These are phyloP conservation scores for Reinhardtius hippoglossoides DNA, from an alignment of 2,113 vertebrate species.

Conservation along the genomic window DNA sequence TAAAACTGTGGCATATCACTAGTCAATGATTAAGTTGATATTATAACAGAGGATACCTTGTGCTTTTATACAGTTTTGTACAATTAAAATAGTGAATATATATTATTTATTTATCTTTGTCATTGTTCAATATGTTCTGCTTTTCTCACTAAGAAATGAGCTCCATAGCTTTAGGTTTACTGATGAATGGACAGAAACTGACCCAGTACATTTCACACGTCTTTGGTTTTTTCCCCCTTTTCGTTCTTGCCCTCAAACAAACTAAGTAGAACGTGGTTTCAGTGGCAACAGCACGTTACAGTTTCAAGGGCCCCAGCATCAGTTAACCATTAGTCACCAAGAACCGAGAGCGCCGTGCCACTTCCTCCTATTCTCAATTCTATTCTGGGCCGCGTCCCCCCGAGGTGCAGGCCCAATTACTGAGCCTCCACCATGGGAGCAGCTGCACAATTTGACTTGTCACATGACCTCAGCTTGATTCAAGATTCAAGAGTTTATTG, in stretches of 20 bases:
- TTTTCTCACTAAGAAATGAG: too few species aligned
- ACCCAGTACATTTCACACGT: not conserved
- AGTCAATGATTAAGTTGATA: too few species aligned
- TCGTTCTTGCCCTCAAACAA: not conserved
- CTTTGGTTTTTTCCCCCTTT: not conserved
- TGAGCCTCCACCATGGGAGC: conserved; percentile 35
- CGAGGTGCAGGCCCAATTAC: conserved; percentile 62
- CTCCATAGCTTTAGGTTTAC: too few species aligned
- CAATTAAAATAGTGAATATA: too few species aligned
- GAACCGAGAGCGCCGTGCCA: conserved; percentile 20
- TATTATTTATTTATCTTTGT: too few species aligned
- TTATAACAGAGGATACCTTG: too few species aligned
- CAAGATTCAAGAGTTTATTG: too few species aligned
- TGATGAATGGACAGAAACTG: not conserved
- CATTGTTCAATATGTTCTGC: too few species aligned
- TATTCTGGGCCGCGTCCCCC: conserved; percentile 66
- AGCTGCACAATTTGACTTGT: conserved; percentile 46
- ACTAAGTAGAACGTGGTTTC: not conserved
- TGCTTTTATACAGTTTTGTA: too few species aligned
- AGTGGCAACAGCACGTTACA: not conserved
- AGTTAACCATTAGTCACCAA: conserved; percentile 41
- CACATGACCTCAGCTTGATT: conserved; percentile 45
- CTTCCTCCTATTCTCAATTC: conserved; percentile 56
- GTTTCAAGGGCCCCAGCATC: conserved; percentile 1
- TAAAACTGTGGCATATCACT: too few species aligned